These are phyloP conservation scores for Eudasyphora cyanicolor DNA, from an alignment of 2,888 invertebrate genomes.

Conservation along the genomic window DNA sequence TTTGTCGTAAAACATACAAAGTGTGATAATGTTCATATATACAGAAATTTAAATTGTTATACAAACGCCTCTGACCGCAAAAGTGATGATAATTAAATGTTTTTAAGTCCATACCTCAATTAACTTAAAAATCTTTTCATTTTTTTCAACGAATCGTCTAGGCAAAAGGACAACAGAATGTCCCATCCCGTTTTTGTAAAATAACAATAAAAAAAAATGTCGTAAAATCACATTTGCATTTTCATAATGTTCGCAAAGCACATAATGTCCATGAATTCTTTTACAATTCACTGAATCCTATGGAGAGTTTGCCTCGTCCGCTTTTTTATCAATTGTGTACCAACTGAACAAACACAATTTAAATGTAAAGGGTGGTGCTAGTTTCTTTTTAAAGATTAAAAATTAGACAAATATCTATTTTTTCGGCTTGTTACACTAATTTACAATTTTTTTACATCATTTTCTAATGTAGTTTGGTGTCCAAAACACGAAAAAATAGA, in stretches of 20 bases:
- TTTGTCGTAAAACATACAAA: no score
- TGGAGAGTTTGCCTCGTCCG: background rate
- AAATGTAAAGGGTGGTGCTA: no score
- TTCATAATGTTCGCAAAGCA: slow-evolving; percentile 8
- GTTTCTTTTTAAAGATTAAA: no score
- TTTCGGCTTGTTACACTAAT: no score
- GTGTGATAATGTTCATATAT: no score
- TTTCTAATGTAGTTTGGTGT: background rate
- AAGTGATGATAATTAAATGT: background rate
- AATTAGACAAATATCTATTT: no score
- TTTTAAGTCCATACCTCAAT: background rate
- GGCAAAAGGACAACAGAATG: background rate
- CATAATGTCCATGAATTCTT: background rate
- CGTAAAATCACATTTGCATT: background rate
- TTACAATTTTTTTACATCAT: background rate
- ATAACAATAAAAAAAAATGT: background rate
- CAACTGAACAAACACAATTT: background rate
- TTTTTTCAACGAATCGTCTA: background rate
- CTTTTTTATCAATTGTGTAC: background rate
- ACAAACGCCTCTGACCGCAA: background rate
- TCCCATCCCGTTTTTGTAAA: background rate
- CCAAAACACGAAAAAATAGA: no score
- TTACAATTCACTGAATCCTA: slow-evolving; percentile 50
- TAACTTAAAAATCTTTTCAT: background rate
- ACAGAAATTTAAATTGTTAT: no score